Conservation (phyloP, 1,140 invertebrate species). For the Heterodera carotae region DNA sequence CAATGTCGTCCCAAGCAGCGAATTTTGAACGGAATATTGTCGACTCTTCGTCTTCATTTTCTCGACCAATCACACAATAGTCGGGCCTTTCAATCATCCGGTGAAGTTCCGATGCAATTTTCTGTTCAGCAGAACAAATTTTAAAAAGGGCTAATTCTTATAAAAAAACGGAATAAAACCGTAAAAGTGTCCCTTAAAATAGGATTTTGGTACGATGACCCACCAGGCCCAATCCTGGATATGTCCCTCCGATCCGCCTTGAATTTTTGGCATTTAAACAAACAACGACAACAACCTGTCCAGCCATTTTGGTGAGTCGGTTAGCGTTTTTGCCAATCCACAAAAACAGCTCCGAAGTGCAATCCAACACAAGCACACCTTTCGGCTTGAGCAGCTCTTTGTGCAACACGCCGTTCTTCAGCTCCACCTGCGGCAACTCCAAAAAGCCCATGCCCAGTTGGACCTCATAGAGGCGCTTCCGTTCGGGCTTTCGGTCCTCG, state of each 20-base stretch:
- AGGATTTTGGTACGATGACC: too few relatives aligned
- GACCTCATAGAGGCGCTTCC: conserved; percentile 88
- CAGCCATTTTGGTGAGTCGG: conserved; percentile 85
- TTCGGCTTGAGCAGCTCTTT: conserved; percentile 79
- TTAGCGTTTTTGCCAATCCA: conserved; percentile 99
- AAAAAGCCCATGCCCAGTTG: conserved; percentile 95
- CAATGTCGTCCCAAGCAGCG: conserved; percentile 95
- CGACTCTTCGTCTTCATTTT: conserved; percentile 72
- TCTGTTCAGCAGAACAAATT: conserved; percentile 36
- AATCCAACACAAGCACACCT: conserved; percentile 93
- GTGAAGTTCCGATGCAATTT: conserved; percentile 61
- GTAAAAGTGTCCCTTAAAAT: too few relatives aligned
- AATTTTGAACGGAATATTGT: conserved; percentile 97
- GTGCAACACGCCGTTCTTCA: conserved; percentile 73
- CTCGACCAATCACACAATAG: conserved; percentile 83
- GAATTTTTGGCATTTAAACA: background rate
- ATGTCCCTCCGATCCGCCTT: background rate
- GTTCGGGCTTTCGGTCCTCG: conserved; percentile 75
- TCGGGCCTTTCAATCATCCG: conserved; percentile 83
- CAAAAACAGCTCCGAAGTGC: conserved; percentile 91
- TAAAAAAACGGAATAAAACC: too few relatives aligned
- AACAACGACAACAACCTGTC: conserved; percentile 51
- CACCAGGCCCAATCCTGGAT: too few relatives aligned
- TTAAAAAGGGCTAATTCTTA: background rate
- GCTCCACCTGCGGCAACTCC: conserved; percentile 84